Evolutionary conservation across 2,888 invertebrate genomes (phyloP).

Genomic region (Rhagonycha fulva): DNA sequence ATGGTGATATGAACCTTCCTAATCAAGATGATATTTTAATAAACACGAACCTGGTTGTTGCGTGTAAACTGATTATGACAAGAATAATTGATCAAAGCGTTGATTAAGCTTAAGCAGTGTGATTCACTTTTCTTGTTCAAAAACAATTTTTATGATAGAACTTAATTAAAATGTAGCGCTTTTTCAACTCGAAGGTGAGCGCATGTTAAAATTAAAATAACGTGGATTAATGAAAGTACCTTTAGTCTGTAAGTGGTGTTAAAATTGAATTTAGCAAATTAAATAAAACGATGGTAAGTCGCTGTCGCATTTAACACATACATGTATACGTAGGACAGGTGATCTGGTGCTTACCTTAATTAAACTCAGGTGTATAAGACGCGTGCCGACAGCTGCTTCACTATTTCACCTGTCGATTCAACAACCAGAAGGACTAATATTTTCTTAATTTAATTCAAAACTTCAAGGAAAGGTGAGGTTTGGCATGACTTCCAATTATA

Average conservation of each 20-base stretch:
- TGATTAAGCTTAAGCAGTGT: background rate
- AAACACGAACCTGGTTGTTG: background rate
- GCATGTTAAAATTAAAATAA: background rate
- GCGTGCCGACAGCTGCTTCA: conserved; percentile 53
- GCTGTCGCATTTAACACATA: background rate
- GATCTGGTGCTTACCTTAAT: conserved; percentile 50
- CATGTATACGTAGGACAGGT: conserved; percentile 43
- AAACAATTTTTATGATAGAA: background rate
- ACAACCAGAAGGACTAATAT: conserved; percentile 33
- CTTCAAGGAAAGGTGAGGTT: background rate
- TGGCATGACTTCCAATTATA: background rate
- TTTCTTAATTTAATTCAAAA: conserved; percentile 1
- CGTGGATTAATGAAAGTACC: background rate
- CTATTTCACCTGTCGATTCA: conserved; percentile 49
- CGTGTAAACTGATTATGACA: background rate
- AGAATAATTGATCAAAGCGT: background rate
- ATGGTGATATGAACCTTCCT: background rate
- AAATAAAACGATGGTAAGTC: background rate
- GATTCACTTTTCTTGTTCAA: background rate
- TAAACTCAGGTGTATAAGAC: conserved; percentile 53
- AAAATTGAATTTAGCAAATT: background rate
- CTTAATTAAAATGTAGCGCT: background rate
- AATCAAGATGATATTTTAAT: background rate
- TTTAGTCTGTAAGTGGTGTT: background rate
- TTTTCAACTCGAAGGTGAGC: background rate